Conservation (phyloP, 2,113 vertebrate genomes). For the Lasiurus borealis region DNA sequence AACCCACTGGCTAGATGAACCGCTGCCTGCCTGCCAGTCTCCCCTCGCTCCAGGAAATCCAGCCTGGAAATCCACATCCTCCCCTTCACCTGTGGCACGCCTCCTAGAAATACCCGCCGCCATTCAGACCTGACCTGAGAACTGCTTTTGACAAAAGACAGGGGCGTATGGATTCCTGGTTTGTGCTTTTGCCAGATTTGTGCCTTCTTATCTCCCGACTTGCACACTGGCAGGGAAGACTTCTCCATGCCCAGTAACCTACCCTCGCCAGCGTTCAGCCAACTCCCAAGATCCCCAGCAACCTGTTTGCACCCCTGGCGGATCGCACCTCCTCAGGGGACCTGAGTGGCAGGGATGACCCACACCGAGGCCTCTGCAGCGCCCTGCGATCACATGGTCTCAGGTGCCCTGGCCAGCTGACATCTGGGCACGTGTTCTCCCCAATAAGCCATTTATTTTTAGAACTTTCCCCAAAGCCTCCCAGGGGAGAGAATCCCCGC, state of each 20-base stretch:
- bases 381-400: constrained; percentile 74
- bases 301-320: constrained; percentile 53
- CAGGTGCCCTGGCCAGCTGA: constrained; percentile 80
- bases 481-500: constrained; percentile 55
- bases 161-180: constrained; percentile 41
- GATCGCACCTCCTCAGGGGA: constrained; percentile 62
- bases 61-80: not conserved
- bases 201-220: not conserved
- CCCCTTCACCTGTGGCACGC: not conserved
- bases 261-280: not conserved
- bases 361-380: constrained; percentile 51
- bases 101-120: constrained; percentile 39
- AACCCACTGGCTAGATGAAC: not conserved
- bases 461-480: constrained; percentile 52
- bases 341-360: constrained; percentile 36
- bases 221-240: not conserved
- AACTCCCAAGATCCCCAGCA: constrained; percentile 1
- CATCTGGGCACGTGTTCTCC: constrained; percentile 81
- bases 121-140: constrained; percentile 48
- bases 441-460: constrained; percentile 85
- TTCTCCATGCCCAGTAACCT: not conserved
- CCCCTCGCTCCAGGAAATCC: not conserved
- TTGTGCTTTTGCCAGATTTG: not conserved
- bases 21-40: not conserved
- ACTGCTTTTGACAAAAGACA: constrained; percentile 70